Conservation (phyloP, 2,113 vertebrate species). For the Plecturocebus donacophilus region DNA sequence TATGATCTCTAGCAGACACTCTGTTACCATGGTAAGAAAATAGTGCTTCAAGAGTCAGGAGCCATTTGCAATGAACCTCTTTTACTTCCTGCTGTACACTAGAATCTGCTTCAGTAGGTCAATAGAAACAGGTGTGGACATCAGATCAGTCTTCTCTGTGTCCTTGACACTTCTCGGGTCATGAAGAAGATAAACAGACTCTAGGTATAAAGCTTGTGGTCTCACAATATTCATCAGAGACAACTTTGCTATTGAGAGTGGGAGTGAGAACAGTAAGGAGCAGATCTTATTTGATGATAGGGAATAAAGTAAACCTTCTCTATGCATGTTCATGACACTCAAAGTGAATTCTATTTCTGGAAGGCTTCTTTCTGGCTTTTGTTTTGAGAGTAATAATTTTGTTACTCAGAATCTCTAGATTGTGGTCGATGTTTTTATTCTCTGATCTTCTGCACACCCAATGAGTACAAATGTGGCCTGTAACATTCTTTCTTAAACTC, state of each 20-base stretch:
- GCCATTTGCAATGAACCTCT: background rate
- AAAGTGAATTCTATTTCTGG: background rate
- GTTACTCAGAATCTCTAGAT: background rate
- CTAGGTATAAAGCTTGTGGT: background rate
- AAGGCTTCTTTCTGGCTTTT: background rate
- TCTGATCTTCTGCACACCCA: background rate
- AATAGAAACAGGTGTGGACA: fast-evolving
- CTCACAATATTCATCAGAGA: background rate
- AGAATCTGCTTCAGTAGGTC: background rate
- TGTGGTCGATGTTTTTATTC: background rate
- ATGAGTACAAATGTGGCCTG: background rate
- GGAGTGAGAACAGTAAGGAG: background rate
- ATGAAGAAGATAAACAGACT: background rate
- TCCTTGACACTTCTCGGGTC: background rate
- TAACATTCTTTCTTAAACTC: background rate
- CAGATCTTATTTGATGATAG: background rate
- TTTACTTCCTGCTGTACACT: too few relatives aligned
- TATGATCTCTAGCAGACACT: fast-evolving
- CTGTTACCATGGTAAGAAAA: background rate
- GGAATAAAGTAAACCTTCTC: background rate
- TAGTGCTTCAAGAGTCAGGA: background rate
- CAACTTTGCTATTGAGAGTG: background rate
- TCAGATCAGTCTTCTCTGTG: background rate
- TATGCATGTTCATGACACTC: background rate
- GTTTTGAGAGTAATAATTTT: background rate